A percentile compares a stretch with the other conserved stretches of the same genome.
Conservation (phyloP, 2,888 invertebrate species). For the Tiliacea aurago region DNA sequence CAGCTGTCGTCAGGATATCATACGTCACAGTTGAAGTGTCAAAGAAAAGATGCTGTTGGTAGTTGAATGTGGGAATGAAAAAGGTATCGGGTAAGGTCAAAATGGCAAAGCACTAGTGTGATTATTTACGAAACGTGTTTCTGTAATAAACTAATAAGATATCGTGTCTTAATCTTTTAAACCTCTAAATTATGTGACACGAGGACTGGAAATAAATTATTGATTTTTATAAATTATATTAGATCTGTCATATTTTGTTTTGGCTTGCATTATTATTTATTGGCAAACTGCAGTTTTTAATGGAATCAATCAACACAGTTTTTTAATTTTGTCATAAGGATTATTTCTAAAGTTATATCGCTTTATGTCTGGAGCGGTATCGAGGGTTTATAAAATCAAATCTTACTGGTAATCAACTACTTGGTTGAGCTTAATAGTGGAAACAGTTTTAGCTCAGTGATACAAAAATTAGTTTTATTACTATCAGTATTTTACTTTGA, state of each 20-base stretch:
- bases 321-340: not conserved
- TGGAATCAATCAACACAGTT: slow-evolving; percentile 4
- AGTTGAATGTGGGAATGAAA: slow-evolving; percentile 65
- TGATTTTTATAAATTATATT: slow-evolving; percentile 40
- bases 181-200: slow-evolving; percentile 54
- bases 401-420: not conserved
- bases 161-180: slow-evolving; percentile 50
- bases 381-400: not conserved
- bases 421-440: not conserved
- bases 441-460: not conserved
- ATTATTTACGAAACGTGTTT: slow-evolving; percentile 54
- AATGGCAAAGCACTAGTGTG: slow-evolving; percentile 56
- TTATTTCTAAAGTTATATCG: slow-evolving; percentile 6
- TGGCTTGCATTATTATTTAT: slow-evolving; percentile 16
- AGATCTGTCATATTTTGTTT: slow-evolving; percentile 19
- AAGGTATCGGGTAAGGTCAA: slow-evolving; percentile 54
- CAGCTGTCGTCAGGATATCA: slow-evolving; percentile 83
- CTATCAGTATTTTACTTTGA: not conserved
- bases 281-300: slow-evolving; percentile 28
- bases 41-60: slow-evolving; percentile 79
- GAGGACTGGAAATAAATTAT: slow-evolving; percentile 48
- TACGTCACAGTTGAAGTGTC: slow-evolving; percentile 80
- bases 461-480: slow-evolving; percentile 20
- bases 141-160: slow-evolving; percentile 42
- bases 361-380: slow-evolving; percentile 4